Base-by-base conservation (phyloP, 2,888 invertebrate species). In the Malachius bipustulatus region DNA sequence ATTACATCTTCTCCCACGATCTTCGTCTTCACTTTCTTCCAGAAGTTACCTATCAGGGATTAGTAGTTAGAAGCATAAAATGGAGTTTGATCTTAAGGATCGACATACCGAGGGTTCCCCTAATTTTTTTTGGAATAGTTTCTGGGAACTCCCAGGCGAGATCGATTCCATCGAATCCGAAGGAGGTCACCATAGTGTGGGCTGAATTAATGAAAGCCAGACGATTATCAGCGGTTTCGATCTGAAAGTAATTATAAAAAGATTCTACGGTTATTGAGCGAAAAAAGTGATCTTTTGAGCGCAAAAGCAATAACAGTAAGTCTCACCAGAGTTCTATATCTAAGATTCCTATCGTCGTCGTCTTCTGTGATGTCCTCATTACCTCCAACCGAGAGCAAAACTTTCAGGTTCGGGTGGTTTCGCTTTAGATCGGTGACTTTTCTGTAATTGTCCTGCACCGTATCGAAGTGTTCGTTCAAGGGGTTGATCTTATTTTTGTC, bases 91-190 rank as follows among this genome's bases (percentile, higher is more conserved):
- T n/a, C n/a, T n/a, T n/a, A n/a, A n/a, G 24, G 6, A 11, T 11
- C 12, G 16, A 42, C 42, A 45, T 40, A 52, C 52, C 40, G 29
- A 48, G 41, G 32, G 46, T 66, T 37, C 73, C 66, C 37, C 75
- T 76, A 39, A 82, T 71, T 64, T 84, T 84, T 69, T 83, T 82
- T 9, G 82, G 77, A 59, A 81, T 82, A 44, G 74, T 71, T 42
- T 71, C 74, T 13, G 85, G 78, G 65, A 88, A 87, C 60, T 88
- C 80, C 88, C 88, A 89, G 10, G 78, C 82, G 14, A 89, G 65
- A 56, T 91, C 90, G 14, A 90, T 65, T 3, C 90, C 90, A 57
- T 90, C 89, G 49, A 91, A 90, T 12, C 78, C 77, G 50, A 84
- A 80, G 33, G 81, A 79, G 47, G 77, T 78, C n/a, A 82, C 63